Evolutionary conservation across 2,113 vertebrate genomes (phyloP).

Genomic region (Steatornis caripensis): DNA sequence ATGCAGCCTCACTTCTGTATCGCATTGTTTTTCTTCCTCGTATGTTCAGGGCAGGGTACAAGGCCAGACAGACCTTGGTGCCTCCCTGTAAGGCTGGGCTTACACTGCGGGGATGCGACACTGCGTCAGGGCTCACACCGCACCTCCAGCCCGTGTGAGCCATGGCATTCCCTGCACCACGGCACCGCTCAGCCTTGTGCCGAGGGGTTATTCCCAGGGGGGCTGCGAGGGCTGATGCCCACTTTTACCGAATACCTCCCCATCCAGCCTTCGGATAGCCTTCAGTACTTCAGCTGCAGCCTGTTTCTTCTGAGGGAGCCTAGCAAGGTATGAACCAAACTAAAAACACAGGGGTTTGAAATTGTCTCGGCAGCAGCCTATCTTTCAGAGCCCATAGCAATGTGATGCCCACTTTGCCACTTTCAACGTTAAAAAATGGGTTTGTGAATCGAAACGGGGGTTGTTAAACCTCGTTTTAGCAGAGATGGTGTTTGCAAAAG

Average conservation of each 20-base stretch:
- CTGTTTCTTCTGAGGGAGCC: background rate
- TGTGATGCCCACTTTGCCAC: background rate
- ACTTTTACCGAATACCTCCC: fast-evolving
- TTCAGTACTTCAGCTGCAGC: background rate
- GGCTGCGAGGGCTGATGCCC: background rate
- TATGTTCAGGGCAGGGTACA: too few relatives aligned
- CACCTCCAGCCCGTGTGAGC: background rate
- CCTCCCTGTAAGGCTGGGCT: background rate
- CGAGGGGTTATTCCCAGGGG: background rate
- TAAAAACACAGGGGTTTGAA: background rate
- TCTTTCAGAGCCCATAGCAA: background rate
- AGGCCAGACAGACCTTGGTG: background rate
- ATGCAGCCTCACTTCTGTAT: background rate
- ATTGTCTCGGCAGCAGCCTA: background rate
- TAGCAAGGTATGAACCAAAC: background rate
- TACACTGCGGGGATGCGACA: fast-evolving
- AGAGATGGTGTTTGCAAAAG: background rate
- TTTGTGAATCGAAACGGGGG: background rate
- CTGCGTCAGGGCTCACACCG: fast-evolving
- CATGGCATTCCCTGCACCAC: background rate
- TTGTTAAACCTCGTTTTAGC: background rate
- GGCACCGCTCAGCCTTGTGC: fast-evolving
- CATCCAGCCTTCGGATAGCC: background rate
- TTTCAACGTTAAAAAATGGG: background rate
- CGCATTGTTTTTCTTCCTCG: background rate